Evolutionary conservation across 1,140 invertebrate species (phyloP).

Genomic region (Paraescarpia echinospica): DNA sequence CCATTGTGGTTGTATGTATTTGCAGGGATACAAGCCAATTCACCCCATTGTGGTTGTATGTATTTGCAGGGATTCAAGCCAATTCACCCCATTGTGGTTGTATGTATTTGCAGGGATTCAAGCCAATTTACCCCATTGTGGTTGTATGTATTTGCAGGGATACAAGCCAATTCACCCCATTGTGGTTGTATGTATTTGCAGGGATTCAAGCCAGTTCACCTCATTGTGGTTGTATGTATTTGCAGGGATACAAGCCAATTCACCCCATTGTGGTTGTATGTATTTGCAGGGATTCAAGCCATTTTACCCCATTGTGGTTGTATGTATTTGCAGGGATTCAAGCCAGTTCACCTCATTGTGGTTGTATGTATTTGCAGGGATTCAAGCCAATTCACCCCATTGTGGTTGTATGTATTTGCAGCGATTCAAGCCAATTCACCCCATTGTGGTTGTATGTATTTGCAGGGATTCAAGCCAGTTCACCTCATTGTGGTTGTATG

Average conservation of each 20-base stretch:
- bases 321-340: slow-evolving; percentile 71
- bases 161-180: no score
- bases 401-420: slow-evolving; percentile 52
- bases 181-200: slow-evolving; percentile 52
- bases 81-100: no score
- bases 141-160: slow-evolving; percentile 67
- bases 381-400: no score
- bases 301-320: no score
- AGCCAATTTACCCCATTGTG: no score
- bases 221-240: background rate
- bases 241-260: no score
- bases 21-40: no score
- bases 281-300: slow-evolving; percentile 77
- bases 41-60: background rate
- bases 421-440: no score
- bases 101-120: slow-evolving; percentile 71
- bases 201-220: no score
- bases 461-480: no score
- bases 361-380: slow-evolving; percentile 67
- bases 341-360: no score
- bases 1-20: background rate
- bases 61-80: slow-evolving; percentile 77
- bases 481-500: background rate
- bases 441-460: background rate
- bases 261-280: background rate